These are phyloP conservation scores for Tylochromis polylepis DNA, from an alignment of 2,113 vertebrate species.

Conservation along the genomic window DNA sequence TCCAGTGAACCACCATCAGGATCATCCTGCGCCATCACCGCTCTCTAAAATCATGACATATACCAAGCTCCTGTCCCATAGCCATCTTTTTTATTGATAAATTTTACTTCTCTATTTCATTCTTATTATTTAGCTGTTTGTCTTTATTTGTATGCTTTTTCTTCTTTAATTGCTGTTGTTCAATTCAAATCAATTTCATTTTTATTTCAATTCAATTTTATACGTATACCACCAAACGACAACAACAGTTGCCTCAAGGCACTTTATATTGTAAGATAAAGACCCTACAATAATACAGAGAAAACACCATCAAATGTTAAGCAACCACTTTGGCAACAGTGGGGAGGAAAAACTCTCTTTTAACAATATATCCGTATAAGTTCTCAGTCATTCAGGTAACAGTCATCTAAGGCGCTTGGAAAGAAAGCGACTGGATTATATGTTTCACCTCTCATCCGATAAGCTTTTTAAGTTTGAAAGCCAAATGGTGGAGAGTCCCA, in stretches of 20 bases:
- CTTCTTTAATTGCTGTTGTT: too few relatives aligned
- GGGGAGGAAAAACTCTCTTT: not conserved
- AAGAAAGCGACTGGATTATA: not conserved
- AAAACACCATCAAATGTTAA: too few relatives aligned
- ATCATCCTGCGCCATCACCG: too few relatives aligned
- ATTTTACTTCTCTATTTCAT: not conserved
- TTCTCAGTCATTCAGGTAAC: too few relatives aligned
- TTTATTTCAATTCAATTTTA: accelerated
- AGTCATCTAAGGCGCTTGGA: too few relatives aligned
- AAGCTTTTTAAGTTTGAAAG: too few relatives aligned
- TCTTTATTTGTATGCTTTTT: too few relatives aligned
- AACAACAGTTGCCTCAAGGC: not conserved
- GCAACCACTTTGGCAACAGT: not conserved
- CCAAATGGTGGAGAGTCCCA: not conserved
- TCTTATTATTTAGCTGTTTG: not conserved
- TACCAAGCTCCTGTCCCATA: not conserved
- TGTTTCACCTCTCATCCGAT: not conserved
- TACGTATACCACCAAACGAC: not conserved
- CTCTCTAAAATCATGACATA: not conserved
- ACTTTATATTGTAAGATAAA: too few relatives aligned
- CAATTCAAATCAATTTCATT: not conserved
- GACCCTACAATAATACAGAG: too few relatives aligned
- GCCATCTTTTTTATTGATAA: accelerated
- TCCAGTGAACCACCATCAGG: too few relatives aligned
- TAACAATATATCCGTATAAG: too few relatives aligned